phyloP scores from a whole-genome alignment of 2,797 vertebrate species.

The Phataginus tricuspis region DNA sequence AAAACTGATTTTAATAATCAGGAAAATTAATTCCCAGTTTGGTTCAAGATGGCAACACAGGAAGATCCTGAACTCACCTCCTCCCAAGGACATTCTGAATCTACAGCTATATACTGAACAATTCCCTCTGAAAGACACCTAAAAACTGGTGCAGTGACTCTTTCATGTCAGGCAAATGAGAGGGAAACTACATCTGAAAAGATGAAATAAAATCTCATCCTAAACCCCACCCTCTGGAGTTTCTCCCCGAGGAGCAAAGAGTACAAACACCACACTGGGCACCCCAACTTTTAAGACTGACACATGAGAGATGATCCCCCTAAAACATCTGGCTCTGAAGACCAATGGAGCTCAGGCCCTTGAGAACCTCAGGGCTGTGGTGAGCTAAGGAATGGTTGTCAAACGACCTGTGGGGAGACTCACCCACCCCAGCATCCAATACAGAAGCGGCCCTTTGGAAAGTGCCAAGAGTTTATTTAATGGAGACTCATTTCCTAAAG shows the following conservation, averaged over 20 bases:
- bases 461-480: background rate
- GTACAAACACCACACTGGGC: background rate
- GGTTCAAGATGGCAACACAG: background rate
- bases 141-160: background rate
- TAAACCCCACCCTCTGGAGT: background rate
- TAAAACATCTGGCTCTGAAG: background rate
- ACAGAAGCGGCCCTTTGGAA: background rate
- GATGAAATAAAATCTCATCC: background rate
- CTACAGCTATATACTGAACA: background rate
- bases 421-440: background rate
- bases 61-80: background rate
- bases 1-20: background rate
- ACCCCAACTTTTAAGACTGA: background rate
- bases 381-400: background rate
- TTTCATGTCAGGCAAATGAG: background rate
- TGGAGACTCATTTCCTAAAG: background rate
- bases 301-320: background rate
- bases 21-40: background rate
- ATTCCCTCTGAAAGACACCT: background rate
- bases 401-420: background rate
- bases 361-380: background rate
- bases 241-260: background rate
- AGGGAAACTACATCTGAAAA: background rate
- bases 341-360: background rate
- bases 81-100: background rate